Percentiles rank a stretch among this genome's conserved stretches.
phyloP scores from a whole-genome alignment of 2,797 vertebrate genomes.

The Arnoldichthys spilopterus region DNA sequence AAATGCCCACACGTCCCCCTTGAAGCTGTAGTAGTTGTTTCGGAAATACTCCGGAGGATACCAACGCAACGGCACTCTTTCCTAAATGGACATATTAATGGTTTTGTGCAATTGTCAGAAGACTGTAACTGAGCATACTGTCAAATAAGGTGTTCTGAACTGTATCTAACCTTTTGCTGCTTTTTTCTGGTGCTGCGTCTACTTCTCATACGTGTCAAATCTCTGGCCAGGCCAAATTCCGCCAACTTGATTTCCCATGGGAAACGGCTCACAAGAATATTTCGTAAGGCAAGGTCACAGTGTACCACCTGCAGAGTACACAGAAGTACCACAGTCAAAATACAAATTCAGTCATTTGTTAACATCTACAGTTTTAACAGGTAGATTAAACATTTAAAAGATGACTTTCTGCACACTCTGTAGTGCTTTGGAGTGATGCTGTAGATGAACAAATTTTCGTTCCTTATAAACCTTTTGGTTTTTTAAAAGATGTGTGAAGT shows the following conservation, averaged over 20 bases:
- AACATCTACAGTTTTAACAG: neutral
- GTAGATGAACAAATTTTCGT: neutral
- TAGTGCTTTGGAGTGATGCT: neutral
- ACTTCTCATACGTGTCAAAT: conserved; percentile 67
- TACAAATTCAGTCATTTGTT: neutral
- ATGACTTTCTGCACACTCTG: too few species aligned
- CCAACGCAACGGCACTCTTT: conserved; percentile 79
- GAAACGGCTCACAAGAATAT: conserved; percentile 77
- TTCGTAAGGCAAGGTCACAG: conserved; percentile 79
- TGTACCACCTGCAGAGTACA: conserved; percentile 72
- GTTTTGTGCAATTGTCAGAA: neutral
- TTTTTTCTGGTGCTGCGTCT: conserved; percentile 70
- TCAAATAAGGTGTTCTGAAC: neutral
- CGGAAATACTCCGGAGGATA: conserved; percentile 82
- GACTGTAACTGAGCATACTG: neutral
- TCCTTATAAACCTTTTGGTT: neutral
- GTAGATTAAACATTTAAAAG: neutral
- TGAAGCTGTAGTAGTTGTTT: conserved; percentile 78
- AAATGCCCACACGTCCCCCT: conserved; percentile 80
- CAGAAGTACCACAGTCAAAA: conserved; percentile 13
- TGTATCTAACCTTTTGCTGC: conserved; percentile 60
- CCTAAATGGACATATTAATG: conserved; percentile 57
- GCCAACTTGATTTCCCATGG: conserved; percentile 79
- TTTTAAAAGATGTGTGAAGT: neutral
- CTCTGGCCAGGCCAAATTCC: conserved; percentile 75